phyloP scores from a whole-genome alignment of 2,113 vertebrate species.

The Telmatochromis sp. region DNA sequence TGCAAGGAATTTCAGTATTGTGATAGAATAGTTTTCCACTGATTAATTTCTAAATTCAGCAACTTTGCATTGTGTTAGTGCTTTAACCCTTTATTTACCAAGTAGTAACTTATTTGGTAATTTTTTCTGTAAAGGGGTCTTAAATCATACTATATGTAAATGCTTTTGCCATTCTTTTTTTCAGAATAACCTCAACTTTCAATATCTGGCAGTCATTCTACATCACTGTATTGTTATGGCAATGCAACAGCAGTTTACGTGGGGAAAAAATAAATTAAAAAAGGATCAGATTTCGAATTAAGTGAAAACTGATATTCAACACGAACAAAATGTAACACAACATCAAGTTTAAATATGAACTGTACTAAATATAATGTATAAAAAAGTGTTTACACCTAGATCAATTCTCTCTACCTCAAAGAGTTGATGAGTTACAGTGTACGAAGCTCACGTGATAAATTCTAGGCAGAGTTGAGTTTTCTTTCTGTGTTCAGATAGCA shows the following conservation, averaged over 20 bases:
- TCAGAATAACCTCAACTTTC: background rate
- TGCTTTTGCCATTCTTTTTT: background rate
- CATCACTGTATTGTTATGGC: background rate
- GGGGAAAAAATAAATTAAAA: background rate
- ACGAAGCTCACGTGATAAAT: fast-evolving
- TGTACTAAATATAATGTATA: background rate
- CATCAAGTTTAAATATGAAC: background rate
- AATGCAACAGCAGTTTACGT: background rate
- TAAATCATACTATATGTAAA: fast-evolving
- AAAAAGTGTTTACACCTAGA: background rate
- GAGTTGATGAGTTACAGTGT: background rate
- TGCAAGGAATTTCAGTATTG: background rate
- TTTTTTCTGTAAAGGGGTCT: background rate
- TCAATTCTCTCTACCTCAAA: fast-evolving
- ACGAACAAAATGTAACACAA: background rate
- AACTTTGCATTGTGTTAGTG: background rate
- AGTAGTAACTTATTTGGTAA: background rate
- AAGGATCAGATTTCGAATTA: background rate
- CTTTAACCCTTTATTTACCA: background rate
- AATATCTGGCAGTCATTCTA: background rate
- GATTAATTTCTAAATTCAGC: background rate
- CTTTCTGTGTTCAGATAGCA: background rate
- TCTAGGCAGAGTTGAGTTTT: background rate
- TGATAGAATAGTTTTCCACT: background rate
- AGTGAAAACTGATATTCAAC: background rate